Base-by-base conservation (phyloP, 1,140 invertebrate genomes). In the Laupala kohalensis region DNA sequence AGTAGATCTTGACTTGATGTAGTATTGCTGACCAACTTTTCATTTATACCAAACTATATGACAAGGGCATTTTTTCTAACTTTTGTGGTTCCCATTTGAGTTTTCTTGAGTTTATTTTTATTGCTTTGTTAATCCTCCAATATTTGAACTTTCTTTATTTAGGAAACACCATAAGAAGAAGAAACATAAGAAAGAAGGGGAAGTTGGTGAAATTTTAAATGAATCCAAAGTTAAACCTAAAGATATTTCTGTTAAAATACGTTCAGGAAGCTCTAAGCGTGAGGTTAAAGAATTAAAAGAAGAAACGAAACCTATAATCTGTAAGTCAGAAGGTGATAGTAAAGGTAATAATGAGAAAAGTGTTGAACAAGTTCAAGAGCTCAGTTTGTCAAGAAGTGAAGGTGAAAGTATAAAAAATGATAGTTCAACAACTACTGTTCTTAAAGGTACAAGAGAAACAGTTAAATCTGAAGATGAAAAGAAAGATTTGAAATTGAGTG, bases 81-180 rank as follows among this genome's bases (percentile, higher is more conserved):
- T n/a, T n/a, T n/a, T n/a, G n/a, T n/a, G n/a, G n/a, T n/a, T n/a
- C n/a, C n/a, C n/a, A n/a, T n/a, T n/a, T n/a, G n/a, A n/a, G n/a
- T n/a, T n/a, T n/a, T n/a, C n/a, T n/a, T 53, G 19, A 0, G 37
- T 53, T 53, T 53, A 53, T 53, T 13, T 53, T 53, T 53, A 4
- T 72, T 15, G 70, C 25, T 66, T 73, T 73, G 30, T 67, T 72
- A n/a, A n/a, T n/a, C n/a, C n/a, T n/a, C n/a, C n/a, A n/a, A n/a
- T n/a, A n/a, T n/a, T n/a, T n/a, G n/a, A n/a, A n/a, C n/a, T 74
- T 24, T 71, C 75, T 75, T 26, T 29, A 29, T 66, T 4, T 67
- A 80, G 78, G 70, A 86, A 85, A 74, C 82, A 84, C 64, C 75
- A 77, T 37, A 76, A 75, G 67, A 74, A 77, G 67, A 64, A 75